These are phyloP conservation scores for Epinephelus malabaricus DNA, from an alignment of 2,797 vertebrate genomes.

Conservation along the genomic window DNA sequence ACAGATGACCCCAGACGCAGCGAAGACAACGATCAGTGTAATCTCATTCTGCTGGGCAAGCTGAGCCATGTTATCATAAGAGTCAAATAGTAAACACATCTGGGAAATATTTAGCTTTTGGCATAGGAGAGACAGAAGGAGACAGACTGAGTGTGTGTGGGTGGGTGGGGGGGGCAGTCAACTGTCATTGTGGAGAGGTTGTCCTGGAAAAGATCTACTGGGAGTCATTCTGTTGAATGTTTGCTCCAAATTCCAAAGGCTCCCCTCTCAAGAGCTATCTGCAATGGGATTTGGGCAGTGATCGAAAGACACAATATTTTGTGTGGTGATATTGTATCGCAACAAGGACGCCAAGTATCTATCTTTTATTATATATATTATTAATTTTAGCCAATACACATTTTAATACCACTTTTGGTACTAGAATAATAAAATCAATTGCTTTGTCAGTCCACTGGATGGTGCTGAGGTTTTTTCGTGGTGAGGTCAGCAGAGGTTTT, in stretches of 20 bases:
- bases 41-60: constrained; percentile 10
- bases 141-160: neutral
- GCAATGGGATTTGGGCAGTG: neutral
- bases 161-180: neutral
- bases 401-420: no score
- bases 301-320: neutral
- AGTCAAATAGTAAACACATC: constrained; percentile 18
- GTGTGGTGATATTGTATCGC: no score
- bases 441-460: no score
- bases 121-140: neutral
- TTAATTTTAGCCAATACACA: no score
- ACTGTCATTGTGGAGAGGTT: no score
- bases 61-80: constrained; percentile 25
- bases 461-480: no score
- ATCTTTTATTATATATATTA: no score
- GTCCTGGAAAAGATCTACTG: neutral
- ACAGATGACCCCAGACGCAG: constrained; percentile 13
- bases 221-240: constrained; percentile 1
- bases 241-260: neutral
- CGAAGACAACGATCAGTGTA: constrained; percentile 7
- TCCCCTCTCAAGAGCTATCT: neutral
- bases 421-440: no score
- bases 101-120: constrained; percentile 26
- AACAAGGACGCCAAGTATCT: no score
- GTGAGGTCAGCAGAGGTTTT: no score